A percentile compares a stretch with the other conserved stretches of the same genome.
Evolutionary conservation across 2,888 invertebrate genomes (phyloP).

Genomic region (Thymelicus lineola): DNA sequence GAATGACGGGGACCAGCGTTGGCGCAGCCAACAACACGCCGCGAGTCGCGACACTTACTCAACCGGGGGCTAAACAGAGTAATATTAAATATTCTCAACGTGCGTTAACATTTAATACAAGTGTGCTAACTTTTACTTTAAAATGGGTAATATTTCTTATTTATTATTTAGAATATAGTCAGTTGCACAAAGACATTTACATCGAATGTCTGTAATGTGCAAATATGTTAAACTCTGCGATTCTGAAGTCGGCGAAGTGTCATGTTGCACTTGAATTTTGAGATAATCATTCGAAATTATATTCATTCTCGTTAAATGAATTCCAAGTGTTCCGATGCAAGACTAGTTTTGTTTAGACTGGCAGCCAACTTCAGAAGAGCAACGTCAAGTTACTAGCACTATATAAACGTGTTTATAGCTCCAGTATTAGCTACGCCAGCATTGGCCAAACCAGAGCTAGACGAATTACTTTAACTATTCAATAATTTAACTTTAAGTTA

Average conservation of each 20-base stretch:
- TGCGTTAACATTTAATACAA: constrained; percentile 38
- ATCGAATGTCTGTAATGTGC: constrained; percentile 19
- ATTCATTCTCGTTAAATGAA: not conserved
- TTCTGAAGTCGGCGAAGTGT: not conserved
- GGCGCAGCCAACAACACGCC: constrained; percentile 38
- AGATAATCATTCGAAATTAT: not conserved
- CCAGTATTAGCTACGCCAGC: constrained; percentile 35
- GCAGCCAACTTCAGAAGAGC: not conserved
- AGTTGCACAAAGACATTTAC: constrained; percentile 26
- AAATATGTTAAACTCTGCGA: not conserved
- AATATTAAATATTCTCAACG: constrained; percentile 39
- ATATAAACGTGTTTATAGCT: constrained; percentile 16
- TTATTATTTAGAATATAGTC: constrained; percentile 35
- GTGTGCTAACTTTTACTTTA: constrained; percentile 36
- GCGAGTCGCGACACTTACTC: constrained; percentile 18
- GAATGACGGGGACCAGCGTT: constrained; percentile 51
- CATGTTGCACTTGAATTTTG: not conserved
- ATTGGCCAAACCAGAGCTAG: constrained; percentile 37
- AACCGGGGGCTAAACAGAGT: constrained; percentile 34
- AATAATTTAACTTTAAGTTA: constrained; percentile 50
- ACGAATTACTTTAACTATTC: constrained; percentile 47
- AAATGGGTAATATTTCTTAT: constrained; percentile 36
- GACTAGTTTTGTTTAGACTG: not conserved
- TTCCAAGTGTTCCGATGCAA: not conserved
- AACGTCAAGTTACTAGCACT: constrained; percentile 3